Base-by-base conservation (phyloP, 2,797 vertebrate genomes). In the Hylomyscus alleni region DNA sequence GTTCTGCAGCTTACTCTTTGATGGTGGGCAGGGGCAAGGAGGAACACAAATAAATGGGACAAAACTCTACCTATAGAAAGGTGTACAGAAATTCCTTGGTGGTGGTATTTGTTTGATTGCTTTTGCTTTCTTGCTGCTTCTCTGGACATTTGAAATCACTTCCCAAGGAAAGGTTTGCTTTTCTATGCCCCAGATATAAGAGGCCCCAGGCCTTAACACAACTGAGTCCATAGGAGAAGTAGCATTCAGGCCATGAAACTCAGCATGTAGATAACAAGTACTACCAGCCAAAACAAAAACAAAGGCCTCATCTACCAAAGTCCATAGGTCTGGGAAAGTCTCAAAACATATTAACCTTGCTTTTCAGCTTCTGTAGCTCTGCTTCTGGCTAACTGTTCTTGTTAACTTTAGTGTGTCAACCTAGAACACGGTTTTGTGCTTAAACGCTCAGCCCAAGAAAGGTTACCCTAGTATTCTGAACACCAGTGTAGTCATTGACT, bases 91-190 rank as follows among this genome's bases (percentile, higher is more conserved):
- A 73, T 50, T 44, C n/a, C 56, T 15, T 75, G 34, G 50, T 31
- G 47, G 26, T 50, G 29, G 44, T 50, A 7, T 13, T 76, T 17
- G 44, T 47, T 47, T 2, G 2, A 50, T 77, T 50, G 14, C n/a
- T 77, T 77, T 77, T 50, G 24, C 31, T 88, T 44, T 56, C 29
- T 58, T 83, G 40, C 37, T 20, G 52, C 60, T 75, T 75, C 20
- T 82, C 72, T 60, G 34, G 72, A 65, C 62, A 40, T 82, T 89
- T 93, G 67, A 81, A 91, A 94, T 89, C 56, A 82, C 69, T 95
- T 87, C 40, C 40, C 56, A n/a, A 80, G 52, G 52, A 56, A 80
- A 80, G 52, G 11, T 80, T 80, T 80, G n/a, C 34, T 56, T 80
- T 34, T 80, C 50, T 80, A 6, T 44, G 44, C 44, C 44, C 44